Evolutionary conservation across 2,797 vertebrate species (phyloP).

Genomic region (Lophius americanus): DNA sequence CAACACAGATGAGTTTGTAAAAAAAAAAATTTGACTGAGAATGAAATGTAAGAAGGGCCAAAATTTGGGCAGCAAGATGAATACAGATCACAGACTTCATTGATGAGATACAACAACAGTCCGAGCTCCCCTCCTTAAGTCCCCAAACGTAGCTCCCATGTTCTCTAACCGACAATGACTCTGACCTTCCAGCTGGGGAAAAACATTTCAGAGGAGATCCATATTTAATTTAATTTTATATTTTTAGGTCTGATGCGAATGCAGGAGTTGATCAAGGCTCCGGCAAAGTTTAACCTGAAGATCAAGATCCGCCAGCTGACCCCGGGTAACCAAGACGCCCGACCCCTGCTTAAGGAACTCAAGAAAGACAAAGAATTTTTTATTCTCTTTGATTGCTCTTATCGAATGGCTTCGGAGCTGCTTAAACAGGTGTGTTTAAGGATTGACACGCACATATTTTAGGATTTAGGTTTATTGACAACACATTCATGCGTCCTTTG

Average conservation of each 20-base stretch:
- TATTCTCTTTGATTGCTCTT: constrained; percentile 95
- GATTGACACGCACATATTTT: background rate
- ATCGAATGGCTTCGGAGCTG: constrained; percentile 90
- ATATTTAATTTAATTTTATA: background rate
- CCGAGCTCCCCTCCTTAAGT: background rate
- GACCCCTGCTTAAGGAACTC: constrained; percentile 96
- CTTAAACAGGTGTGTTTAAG: constrained; percentile 90
- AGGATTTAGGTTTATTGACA: too few species aligned
- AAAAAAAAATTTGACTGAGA: too few species aligned
- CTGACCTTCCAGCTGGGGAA: background rate
- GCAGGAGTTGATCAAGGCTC: constrained; percentile 98
- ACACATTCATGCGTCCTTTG: constrained; percentile 14
- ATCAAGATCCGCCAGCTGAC: constrained; percentile 96
- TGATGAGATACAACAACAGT: background rate
- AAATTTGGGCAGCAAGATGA: background rate
- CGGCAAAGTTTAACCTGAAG: constrained; percentile 94
- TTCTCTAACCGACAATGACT: background rate
- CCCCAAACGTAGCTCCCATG: background rate
- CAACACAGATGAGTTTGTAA: background rate
- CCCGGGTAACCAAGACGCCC: constrained; percentile 90
- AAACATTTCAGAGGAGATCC: background rate
- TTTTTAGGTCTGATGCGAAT: constrained; percentile 92
- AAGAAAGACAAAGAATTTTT: constrained; percentile 97
- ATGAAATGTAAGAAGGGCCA: too few species aligned
- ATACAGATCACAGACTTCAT: background rate